Evolutionary conservation across 2,888 invertebrate genomes (phyloP).

Genomic region (Cordilura impudica): DNA sequence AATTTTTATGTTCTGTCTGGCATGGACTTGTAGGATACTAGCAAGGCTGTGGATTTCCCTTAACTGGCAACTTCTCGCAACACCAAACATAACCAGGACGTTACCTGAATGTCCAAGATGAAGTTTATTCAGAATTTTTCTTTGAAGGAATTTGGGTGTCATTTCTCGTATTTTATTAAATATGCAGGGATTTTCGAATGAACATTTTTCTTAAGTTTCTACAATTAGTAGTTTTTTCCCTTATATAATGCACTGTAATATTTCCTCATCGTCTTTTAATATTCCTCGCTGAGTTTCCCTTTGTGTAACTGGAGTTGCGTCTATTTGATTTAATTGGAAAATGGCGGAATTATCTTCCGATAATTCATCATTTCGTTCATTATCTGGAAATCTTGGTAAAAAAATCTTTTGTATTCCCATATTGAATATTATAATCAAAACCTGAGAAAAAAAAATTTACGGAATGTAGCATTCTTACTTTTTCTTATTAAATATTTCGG

Average conservation of each 20-base stretch:
- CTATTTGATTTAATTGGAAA: slow-evolving; percentile 7
- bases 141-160: slow-evolving; percentile 32
- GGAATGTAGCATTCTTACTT: slow-evolving; percentile 42
- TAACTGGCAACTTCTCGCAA: slow-evolving; percentile 24
- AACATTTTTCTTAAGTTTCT: background rate
- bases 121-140: slow-evolving; percentile 30
- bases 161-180: slow-evolving; percentile 38
- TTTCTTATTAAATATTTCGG: slow-evolving; percentile 53
- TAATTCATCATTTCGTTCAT: background rate
- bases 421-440: slow-evolving; percentile 43
- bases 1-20: slow-evolving; percentile 20
- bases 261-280: slow-evolving; percentile 4
- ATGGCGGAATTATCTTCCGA: background rate
- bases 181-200: slow-evolving; percentile 20
- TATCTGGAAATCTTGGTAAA: slow-evolving; percentile 59
- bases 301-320: slow-evolving; percentile 8
- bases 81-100: slow-evolving; percentile 34
- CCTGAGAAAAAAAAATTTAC: slow-evolving; percentile 56
- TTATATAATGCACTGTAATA: background rate
- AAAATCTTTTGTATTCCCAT: slow-evolving; percentile 44
- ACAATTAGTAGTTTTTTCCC: background rate
- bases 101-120: slow-evolving; percentile 21
- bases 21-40: background rate
- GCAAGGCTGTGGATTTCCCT: background rate
- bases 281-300: slow-evolving; percentile 1